Conservation (phyloP, 2,888 invertebrate species). For the Steromphala cineraria region DNA sequence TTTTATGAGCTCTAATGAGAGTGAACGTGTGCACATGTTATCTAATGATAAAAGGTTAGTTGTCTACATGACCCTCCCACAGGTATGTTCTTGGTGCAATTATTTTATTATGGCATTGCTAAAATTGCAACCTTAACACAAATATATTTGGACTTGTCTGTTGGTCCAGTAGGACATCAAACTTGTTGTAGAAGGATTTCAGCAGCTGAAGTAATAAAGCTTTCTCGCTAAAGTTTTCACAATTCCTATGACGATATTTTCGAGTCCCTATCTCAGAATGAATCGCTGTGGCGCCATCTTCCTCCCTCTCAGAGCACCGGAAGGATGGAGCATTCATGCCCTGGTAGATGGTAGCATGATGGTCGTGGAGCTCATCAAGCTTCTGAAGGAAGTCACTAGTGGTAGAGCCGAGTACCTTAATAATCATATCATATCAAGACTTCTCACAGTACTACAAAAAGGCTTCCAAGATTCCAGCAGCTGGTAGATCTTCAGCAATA, state of each 20-base stretch:
- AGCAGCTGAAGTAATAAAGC: constrained; percentile 93
- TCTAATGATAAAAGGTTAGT: background rate
- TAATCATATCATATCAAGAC: constrained; percentile 94
- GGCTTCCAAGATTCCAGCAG: constrained; percentile 63
- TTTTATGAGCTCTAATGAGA: background rate
- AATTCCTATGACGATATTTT: constrained; percentile 95
- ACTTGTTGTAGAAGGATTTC: constrained; percentile 93
- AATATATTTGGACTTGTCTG: constrained; percentile 94
- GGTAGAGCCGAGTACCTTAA: constrained; percentile 94
- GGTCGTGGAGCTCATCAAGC: constrained; percentile 96
- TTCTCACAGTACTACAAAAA: constrained; percentile 71
- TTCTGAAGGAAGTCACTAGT: constrained; percentile 96
- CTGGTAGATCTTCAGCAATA: constrained; percentile 54
- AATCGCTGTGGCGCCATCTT: constrained; percentile 79
- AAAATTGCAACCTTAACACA: constrained; percentile 83
- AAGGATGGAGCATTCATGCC: constrained; percentile 88
- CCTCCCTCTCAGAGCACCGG: constrained; percentile 80
- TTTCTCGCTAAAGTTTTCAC: constrained; percentile 98
- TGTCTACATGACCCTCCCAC: background rate
- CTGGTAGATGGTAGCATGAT: constrained; percentile 88
- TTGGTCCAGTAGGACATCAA: constrained; percentile 94
- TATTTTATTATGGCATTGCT: background rate
- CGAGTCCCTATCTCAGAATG: constrained; percentile 92
- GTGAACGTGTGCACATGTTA: background rate
- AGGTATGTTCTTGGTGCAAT: background rate